A percentile compares a stretch with the other conserved stretches of the same genome.
Conservation (phyloP, 2,113 vertebrate species). For the Panthera uncia region DNA sequence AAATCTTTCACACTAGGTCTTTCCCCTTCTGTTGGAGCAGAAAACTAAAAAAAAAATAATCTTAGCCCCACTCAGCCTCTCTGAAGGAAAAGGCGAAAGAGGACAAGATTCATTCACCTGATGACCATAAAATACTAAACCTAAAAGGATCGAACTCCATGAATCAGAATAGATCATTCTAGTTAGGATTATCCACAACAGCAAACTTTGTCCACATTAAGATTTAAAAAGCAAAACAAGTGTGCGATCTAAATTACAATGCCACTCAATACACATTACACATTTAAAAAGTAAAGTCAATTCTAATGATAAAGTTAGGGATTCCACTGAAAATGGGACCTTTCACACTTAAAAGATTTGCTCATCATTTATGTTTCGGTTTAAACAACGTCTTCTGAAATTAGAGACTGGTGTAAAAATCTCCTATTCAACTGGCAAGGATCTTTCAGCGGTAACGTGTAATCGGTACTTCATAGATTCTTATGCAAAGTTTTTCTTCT, state of each 20-base stretch:
- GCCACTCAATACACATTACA: background rate
- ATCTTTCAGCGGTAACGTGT: background rate
- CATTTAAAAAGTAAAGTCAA: constrained; percentile 39
- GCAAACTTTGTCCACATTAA: constrained; percentile 26
- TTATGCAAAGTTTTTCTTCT: constrained; percentile 58
- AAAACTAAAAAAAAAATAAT: constrained; percentile 59
- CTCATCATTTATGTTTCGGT: constrained; percentile 6
- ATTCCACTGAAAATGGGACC: constrained; percentile 32
- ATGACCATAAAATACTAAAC: constrained; percentile 17
- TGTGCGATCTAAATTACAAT: constrained; percentile 40
- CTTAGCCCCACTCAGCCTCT: constrained; percentile 50
- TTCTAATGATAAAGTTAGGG: constrained; percentile 36
- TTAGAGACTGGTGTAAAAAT: constrained; percentile 32
- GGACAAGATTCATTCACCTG: constrained; percentile 57
- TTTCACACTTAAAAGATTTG: constrained; percentile 39
- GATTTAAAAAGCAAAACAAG: constrained; percentile 51
- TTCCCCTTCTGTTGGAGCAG: constrained; percentile 50
- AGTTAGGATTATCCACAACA: constrained; percentile 12
- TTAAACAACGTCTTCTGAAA: constrained; percentile 41
- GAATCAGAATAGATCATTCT: constrained; percentile 57
- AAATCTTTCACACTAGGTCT: constrained; percentile 45
- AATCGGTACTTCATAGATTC: constrained; percentile 7
- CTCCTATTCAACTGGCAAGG: background rate
- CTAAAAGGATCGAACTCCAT: constrained; percentile 11
- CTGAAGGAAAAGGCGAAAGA: constrained; percentile 63